A percentile compares a stretch with the other conserved stretches of the same genome.
phyloP scores from a whole-genome alignment of 2,113 vertebrate genomes.

The Myrmophylax atrothorax region DNA sequence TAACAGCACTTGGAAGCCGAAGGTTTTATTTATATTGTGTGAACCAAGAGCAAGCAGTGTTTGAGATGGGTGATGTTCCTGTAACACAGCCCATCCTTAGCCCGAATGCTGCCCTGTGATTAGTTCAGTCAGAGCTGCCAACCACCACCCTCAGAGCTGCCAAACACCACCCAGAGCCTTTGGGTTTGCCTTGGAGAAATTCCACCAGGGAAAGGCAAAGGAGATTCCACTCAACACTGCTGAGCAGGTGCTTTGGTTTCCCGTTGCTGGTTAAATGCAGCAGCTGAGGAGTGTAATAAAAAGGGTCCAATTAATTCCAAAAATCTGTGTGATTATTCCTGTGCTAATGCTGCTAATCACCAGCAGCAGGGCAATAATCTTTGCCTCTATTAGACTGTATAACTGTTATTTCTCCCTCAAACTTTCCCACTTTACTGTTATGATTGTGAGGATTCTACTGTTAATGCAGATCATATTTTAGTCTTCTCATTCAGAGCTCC shows the following conservation, averaged over 20 bases:
- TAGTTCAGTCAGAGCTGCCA: background rate
- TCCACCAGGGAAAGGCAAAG: background rate
- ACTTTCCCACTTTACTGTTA: background rate
- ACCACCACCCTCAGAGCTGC: background rate
- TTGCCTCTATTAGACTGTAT: background rate
- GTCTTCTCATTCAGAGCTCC: background rate
- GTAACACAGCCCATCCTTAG: background rate
- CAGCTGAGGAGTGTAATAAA: background rate
- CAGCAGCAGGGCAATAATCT: background rate
- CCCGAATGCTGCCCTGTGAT: background rate
- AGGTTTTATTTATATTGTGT: background rate
- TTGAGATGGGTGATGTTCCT: background rate
- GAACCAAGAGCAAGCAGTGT: background rate
- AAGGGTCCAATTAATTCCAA: background rate
- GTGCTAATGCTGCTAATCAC: background rate
- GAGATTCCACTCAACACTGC: background rate
- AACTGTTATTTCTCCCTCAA: background rate
- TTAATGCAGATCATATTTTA: background rate
- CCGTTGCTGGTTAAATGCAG: background rate
- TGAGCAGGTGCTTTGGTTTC: background rate
- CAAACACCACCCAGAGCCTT: rapidly evolving
- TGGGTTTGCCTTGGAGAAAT: background rate
- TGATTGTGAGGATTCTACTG: background rate
- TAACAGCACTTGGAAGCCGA: background rate
- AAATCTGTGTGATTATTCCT: background rate